Evolutionary conservation across 2,113 vertebrate species (phyloP), one percentile per base, ranked within the genome.

Genomic region (Chiloscyllium plagiosum): DNA sequence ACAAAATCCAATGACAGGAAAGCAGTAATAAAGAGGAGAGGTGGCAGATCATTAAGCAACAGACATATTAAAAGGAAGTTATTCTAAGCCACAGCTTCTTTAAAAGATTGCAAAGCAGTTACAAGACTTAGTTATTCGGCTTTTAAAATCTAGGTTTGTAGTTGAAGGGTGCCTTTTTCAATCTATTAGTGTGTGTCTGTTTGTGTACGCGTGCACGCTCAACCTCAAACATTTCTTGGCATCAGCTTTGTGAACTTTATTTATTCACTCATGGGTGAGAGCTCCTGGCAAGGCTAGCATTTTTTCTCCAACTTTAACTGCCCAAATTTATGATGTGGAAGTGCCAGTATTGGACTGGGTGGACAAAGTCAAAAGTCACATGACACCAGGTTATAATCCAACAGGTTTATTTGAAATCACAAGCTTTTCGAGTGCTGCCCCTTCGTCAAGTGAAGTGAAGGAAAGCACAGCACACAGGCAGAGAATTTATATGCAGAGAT

Each of bases 21-120:
- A 96, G 98, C 97, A 97, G 97, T 97, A 97, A 98, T 97, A 97
- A 96, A 97, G 97, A 97, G 97, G 97, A 98, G 96, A 98, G 98
- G 97, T 96, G 97, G 98, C 97, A 98, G 97, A 98, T 97, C 96
- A 97, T 96, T 97, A 97, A 98, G 97, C 97, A 97, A 96, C 97
- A 47, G 97, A 96, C 96, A 96, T 96, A 96, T 95, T 97, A 42
- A 96, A 47, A 96, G 96, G 97, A 96, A 96, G 97, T 96, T 96
- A 97, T 97, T 96, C 96, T 93, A 97, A 96, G 97, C 97, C 96
- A 94, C 96, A 72, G 94, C 29, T 95, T 24, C 68, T 95, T 50
- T 72, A 24, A 72, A 95, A 12, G 69, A 52, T 52, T 4, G 68
- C 94, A 52, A 24, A 95, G 20, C 37, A 95, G 6, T 72, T 47